Evolutionary conservation across 1,140 invertebrate species (phyloP), one percentile per base, ranked within the genome.

Genomic region (Drosophila seguyi): DNA sequence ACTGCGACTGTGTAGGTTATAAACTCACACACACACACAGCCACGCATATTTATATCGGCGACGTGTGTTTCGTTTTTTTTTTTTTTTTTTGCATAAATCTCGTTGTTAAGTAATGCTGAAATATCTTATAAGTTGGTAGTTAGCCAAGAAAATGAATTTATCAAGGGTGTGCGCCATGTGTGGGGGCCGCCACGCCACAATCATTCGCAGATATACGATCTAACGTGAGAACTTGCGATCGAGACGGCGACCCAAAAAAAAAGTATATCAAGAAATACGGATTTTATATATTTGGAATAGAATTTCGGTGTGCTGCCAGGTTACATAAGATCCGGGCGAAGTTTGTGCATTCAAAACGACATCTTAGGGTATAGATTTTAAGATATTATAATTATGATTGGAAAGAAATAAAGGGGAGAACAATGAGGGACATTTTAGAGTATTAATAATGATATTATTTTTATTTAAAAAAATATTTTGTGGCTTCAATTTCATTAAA

Each of bases 101-200:
- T 71, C 77, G 38, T 83, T 79, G 84, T 86, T 83, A 76, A 86
- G 83, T 86, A 86, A 86, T 88, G 84, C 59, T 34, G 65, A 82
- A 86, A 76, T 56, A 48, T 58, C 67, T 60, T 75, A 77, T 79
- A 78, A 67, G 77, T 72, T 86, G 84, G 83, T 88, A 76, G 84
- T 83, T 83, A 59, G 83, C 83, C 83, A 86, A 86, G 81, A 83
- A 71, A 66, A 47, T 63, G 56, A 75, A 56, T 72, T 42, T 72
- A 72, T 72, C 68, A 61, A 81, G 74, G 79, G 68, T 77, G 75
- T 66, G 42, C 67, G 31, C 44, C 39, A 52, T 75, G 66, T 48
- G 66, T 72, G 38, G 39, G 60, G 50, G 42, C 57, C 29, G 42
- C 18, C 50, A 38, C 50, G 48, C 50, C 48, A 11, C 39, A 56